phyloP scores from a whole-genome alignment of 2,797 vertebrate species.

The Lepilemur septentrionalis region DNA sequence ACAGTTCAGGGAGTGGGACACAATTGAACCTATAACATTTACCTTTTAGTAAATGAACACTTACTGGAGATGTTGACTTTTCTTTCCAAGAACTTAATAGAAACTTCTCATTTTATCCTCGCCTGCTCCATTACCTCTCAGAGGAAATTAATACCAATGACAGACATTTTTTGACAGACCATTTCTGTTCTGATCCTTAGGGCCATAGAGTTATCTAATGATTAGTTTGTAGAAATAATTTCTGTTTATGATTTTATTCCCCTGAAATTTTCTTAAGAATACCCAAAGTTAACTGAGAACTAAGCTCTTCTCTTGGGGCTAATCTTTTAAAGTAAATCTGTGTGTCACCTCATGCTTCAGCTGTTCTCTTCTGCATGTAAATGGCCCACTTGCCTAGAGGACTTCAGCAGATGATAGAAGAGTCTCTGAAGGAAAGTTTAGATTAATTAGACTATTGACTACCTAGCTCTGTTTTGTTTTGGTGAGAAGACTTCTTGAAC shows the following conservation, averaged over 20 bases:
- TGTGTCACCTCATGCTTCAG: background rate
- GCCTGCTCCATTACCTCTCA: background rate
- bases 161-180: background rate
- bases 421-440: constrained; percentile 21
- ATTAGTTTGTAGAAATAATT: constrained; percentile 39
- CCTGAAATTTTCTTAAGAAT: constrained; percentile 12
- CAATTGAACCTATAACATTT: background rate
- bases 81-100: background rate
- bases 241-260: constrained; percentile 47
- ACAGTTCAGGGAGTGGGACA: no score
- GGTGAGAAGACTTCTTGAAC: background rate
- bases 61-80: background rate
- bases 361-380: constrained; percentile 7
- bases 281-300: background rate
- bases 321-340: background rate
- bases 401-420: background rate
- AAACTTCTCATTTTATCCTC: background rate
- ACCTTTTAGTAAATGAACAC: background rate
- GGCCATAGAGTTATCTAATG: background rate
- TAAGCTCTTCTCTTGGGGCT: constrained; percentile 20
- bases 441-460: background rate
- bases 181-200: background rate
- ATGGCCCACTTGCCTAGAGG: background rate
- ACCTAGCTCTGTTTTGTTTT: background rate
- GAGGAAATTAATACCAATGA: constrained; percentile 36